phyloP scores from a whole-genome alignment of 2,888 invertebrate species.

The Microdon myrmicae region DNA sequence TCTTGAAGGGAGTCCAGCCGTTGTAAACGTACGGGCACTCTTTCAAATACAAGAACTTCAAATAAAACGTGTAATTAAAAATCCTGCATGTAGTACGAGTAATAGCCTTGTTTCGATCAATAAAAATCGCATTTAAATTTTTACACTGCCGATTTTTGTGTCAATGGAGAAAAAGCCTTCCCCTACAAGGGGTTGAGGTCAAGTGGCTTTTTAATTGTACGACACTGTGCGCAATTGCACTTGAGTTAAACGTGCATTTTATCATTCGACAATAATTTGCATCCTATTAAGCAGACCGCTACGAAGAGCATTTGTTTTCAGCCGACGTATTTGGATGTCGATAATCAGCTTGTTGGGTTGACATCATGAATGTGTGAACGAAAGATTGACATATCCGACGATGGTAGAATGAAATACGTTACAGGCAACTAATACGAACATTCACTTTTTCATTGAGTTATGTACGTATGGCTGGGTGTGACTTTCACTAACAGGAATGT shows the following conservation, averaged over 20 bases:
- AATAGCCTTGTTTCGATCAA: conserved; percentile 31
- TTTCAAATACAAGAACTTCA: background rate
- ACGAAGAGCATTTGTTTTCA: conserved; percentile 36
- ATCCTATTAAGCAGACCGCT: conserved; percentile 31
- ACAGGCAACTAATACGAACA: background rate
- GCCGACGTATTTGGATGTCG: conserved; percentile 32
- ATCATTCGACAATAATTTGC: conserved; percentile 38
- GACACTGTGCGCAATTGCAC: background rate
- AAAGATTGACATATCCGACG: conserved; percentile 20
- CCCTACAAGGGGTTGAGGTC: conserved; percentile 33
- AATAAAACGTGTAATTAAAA: conserved; percentile 48
- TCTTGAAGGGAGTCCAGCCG: conserved; percentile 11
- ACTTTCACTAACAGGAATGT: conserved; percentile 24
- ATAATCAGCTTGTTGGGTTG: conserved; percentile 43
- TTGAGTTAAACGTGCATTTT: conserved; percentile 21
- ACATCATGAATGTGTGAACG: conserved; percentile 35
- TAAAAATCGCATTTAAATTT: conserved; percentile 47
- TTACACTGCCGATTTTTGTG: too few relatives aligned
- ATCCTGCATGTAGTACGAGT: conserved; percentile 39
- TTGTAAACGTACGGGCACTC: conserved; percentile 6
- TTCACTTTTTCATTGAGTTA: background rate
- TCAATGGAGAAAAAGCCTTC: too few relatives aligned
- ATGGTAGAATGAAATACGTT: conserved; percentile 29
- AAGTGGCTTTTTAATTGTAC: conserved; percentile 11
- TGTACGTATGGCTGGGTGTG: conserved; percentile 1